Evolutionary conservation across 2,888 invertebrate genomes (phyloP).

Genomic region (Poecilobothrus nobilitatus): DNA sequence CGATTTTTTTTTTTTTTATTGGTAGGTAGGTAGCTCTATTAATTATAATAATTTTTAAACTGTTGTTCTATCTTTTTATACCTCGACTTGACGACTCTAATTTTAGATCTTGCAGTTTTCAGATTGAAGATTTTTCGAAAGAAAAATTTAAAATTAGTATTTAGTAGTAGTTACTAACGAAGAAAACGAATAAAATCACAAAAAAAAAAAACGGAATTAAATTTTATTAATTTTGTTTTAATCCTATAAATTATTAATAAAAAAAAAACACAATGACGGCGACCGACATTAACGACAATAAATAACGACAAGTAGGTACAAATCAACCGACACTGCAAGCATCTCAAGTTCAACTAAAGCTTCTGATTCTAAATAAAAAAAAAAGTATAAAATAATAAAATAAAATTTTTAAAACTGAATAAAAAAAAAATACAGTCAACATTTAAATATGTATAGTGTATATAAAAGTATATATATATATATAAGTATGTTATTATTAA

Average conservation of each 20-base stretch:
- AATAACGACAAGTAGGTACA: neutral
- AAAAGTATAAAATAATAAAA: neutral
- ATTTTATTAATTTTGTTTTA: neutral
- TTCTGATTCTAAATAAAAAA: neutral
- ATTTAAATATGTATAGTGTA: neutral
- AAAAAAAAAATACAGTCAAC: neutral
- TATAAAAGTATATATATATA: too few species aligned
- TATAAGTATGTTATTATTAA: too few species aligned
- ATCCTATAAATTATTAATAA: neutral
- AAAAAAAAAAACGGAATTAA: neutral
- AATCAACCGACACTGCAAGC: constrained; percentile 7
- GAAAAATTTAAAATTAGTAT: too few species aligned
- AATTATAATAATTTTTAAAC: too few species aligned
- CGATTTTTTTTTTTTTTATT: too few species aligned
- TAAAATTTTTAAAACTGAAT: neutral
- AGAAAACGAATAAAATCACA: too few species aligned
- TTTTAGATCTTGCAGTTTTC: too few species aligned
- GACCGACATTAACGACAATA: neutral
- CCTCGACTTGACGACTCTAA: too few species aligned
- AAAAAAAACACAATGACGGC: neutral
- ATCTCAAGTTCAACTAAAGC: constrained; percentile 11
- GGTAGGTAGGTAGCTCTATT: too few species aligned
- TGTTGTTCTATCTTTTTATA: too few species aligned
- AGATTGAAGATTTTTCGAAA: too few species aligned
- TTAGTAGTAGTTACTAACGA: too few species aligned